phyloP scores from a whole-genome alignment of 2,888 invertebrate genomes.

The Physocephala rufipes region DNA sequence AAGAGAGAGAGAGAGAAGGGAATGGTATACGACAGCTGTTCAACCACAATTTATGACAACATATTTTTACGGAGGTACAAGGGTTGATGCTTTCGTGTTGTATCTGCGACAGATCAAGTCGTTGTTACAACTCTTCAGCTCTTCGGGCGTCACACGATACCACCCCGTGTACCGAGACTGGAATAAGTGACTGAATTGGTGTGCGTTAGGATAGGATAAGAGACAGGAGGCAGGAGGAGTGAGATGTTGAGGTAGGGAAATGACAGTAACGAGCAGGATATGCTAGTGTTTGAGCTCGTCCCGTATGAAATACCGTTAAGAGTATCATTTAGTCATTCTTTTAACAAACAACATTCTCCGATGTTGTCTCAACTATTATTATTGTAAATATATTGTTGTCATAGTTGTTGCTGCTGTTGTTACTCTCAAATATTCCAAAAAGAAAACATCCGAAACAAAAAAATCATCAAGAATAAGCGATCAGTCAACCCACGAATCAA shows the following conservation, averaged over 20 bases:
- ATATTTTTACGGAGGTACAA: neutral
- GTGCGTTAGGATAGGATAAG: neutral
- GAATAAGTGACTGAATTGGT: too few relatives aligned
- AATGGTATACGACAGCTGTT: neutral
- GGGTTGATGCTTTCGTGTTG: slow-evolving; percentile 18
- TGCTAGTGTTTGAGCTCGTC: too few relatives aligned
- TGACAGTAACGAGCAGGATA: too few relatives aligned
- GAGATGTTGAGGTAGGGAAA: too few relatives aligned
- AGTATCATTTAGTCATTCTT: neutral
- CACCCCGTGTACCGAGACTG: neutral
- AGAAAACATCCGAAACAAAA: slow-evolving; percentile 3
- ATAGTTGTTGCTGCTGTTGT: neutral
- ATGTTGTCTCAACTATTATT: neutral
- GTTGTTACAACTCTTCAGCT: neutral
- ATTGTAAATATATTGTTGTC: neutral
- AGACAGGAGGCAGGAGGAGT: too few relatives aligned
- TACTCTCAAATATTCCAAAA: slow-evolving; percentile 1
- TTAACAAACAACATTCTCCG: neutral
- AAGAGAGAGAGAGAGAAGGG: neutral
- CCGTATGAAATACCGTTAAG: too few relatives aligned
- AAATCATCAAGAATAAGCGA: slow-evolving; percentile 4
- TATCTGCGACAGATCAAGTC: slow-evolving; percentile 18
- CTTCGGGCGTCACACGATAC: neutral
- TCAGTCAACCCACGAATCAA: slow-evolving; percentile 3
- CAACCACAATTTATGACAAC: slow-evolving; percentile 32